Evolutionary conservation across 53 echinoderm and acorn worm species (phyloP).

Genomic region (Paracentrotus lividus): DNA sequence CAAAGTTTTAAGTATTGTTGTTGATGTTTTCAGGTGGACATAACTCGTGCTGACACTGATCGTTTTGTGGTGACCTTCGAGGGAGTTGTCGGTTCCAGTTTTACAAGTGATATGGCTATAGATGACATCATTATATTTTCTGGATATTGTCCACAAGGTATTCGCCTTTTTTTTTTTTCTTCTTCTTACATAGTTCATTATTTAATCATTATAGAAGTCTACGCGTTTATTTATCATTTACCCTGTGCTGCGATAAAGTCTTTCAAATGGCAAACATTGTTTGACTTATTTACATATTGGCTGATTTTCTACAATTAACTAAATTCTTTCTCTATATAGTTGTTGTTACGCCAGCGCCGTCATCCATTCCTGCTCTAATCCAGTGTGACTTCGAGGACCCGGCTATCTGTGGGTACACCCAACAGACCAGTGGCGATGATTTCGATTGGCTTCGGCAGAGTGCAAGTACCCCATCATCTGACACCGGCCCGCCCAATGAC

Average conservation of each 20-base stretch:
- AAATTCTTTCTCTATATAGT: too few relatives aligned
- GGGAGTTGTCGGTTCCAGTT: conserved; percentile 71
- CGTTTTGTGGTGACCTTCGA: conserved; percentile 71
- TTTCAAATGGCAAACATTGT: too few relatives aligned
- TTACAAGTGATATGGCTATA: conserved; percentile 76
- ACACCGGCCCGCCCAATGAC: conserved; percentile 72
- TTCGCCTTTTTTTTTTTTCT: not conserved
- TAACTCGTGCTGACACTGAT: conserved; percentile 43
- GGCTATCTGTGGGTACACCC: conserved; percentile 73
- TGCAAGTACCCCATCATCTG: conserved; percentile 64
- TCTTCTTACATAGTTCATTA: too few relatives aligned
- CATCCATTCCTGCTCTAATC: conserved; percentile 68
- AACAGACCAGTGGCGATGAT: conserved; percentile 69
- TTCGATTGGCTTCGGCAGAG: conserved; percentile 80
- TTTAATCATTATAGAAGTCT: too few relatives aligned
- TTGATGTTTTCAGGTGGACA: too few relatives aligned
- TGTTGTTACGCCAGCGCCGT: conserved; percentile 79
- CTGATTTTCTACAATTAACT: too few relatives aligned
- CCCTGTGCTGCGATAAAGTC: too few relatives aligned
- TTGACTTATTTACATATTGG: too few relatives aligned
- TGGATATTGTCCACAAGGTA: conserved; percentile 72
- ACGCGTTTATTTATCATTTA: too few relatives aligned
- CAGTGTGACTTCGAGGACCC: conserved; percentile 88
- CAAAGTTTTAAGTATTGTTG: too few relatives aligned
- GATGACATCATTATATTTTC: conserved; percentile 82